Evolutionary conservation across 2,797 vertebrate genomes (phyloP).

Genomic region (Parauchenoglanis punctatus): DNA sequence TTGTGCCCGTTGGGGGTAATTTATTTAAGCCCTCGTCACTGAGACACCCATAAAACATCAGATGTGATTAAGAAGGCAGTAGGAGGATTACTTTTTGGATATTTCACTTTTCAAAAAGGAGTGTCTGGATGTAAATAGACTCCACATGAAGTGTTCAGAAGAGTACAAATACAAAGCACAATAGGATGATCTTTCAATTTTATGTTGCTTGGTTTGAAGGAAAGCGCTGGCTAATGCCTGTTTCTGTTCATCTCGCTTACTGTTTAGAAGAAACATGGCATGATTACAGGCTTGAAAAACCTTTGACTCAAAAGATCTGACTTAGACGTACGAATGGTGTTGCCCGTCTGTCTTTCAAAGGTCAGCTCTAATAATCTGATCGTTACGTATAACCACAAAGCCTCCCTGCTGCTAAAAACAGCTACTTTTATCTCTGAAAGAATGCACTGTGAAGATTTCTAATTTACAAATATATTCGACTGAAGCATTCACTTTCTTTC

Average conservation of each 20-base stretch:
- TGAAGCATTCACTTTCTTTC: background rate
- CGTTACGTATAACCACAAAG: background rate
- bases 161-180: background rate
- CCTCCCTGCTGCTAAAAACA: background rate
- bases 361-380: background rate
- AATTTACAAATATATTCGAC: background rate
- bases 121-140: background rate
- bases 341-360: background rate
- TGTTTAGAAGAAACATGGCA: background rate
- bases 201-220: background rate
- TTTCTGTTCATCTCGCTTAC: background rate
- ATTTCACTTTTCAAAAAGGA: background rate
- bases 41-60: background rate
- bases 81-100: background rate
- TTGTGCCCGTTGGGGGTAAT: background rate
- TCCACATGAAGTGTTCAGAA: background rate
- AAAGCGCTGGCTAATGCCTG: background rate
- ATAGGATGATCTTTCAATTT: background rate
- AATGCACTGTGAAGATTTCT: background rate
- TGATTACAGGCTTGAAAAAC: background rate
- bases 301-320: background rate
- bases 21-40: background rate
- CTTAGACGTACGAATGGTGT: no score
- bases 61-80: background rate
- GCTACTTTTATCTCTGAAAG: background rate